A percentile compares a stretch with the other conserved stretches of the same genome.
Evolutionary conservation across 2,888 invertebrate genomes (phyloP).

Genomic region (Drosophila mercatorum): DNA sequence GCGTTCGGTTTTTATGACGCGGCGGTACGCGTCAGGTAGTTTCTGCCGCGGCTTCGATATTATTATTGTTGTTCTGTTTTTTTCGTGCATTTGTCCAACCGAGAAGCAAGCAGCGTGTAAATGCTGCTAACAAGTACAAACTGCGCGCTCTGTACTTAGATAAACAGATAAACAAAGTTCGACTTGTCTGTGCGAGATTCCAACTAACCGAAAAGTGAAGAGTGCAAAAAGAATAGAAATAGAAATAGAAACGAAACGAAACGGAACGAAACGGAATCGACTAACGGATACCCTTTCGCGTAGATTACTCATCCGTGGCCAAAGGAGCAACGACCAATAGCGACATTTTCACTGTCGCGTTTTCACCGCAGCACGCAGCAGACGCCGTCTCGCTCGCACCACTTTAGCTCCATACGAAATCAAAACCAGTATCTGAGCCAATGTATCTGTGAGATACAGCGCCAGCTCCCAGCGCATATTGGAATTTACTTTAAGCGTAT

Average conservation of each 20-base stretch:
- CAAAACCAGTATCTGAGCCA: constrained; percentile 76
- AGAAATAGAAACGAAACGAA: background rate
- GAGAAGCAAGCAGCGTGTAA: constrained; percentile 66
- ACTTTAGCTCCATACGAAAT: constrained; percentile 54
- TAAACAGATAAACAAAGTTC: constrained; percentile 37
- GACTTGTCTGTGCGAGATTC: constrained; percentile 9
- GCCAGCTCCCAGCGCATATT: constrained; percentile 65
- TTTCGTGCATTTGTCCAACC: constrained; percentile 39
- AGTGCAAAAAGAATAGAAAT: constrained; percentile 8
- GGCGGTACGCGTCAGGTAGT: constrained; percentile 71
- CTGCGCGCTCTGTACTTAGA: constrained; percentile 33
- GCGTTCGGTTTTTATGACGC: constrained; percentile 72
- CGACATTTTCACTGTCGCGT: constrained; percentile 59
- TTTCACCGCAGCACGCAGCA: constrained; percentile 30
- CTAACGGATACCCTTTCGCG: constrained; percentile 32
- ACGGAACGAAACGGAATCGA: background rate
- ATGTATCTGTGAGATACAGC: constrained; percentile 77
- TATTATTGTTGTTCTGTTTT: constrained; percentile 38
- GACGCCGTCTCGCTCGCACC: constrained; percentile 32
- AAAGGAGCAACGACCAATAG: constrained; percentile 58
- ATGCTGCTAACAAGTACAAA: constrained; percentile 61
- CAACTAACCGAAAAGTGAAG: constrained; percentile 12
- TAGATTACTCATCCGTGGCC: constrained; percentile 68
- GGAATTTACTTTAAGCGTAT: constrained; percentile 75
- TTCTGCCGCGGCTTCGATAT: constrained; percentile 40